Evolutionary conservation across 2,888 invertebrate species (phyloP).

Genomic region (Thumatha senex): DNA sequence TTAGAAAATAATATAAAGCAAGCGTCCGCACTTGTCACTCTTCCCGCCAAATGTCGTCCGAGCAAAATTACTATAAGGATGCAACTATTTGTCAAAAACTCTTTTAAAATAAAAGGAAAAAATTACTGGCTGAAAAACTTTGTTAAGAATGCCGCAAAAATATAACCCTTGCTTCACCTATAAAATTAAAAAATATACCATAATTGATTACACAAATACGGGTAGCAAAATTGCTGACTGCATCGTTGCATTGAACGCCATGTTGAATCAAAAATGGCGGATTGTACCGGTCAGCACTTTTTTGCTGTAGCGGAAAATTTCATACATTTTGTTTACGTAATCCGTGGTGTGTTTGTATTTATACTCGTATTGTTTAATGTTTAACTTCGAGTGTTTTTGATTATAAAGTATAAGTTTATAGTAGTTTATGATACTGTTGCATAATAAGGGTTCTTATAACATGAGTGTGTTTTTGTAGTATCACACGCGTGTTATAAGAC

Average conservation of each 20-base stretch:
- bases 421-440: no score
- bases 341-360: conserved; percentile 28
- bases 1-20: no score
- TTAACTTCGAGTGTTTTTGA: neutral
- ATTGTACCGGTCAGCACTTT: conserved; percentile 64
- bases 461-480: no score
- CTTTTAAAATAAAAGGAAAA: no score
- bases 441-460: no score
- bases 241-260: conserved; percentile 59
- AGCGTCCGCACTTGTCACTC: no score
- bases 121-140: no score
- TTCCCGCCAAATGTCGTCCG: no score
- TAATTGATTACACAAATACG: conserved; percentile 57
- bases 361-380: conserved; percentile 18
- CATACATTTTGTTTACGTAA: conserved; percentile 55
- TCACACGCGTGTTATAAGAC: no score
- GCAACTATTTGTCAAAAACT: no score
- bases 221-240: conserved; percentile 64
- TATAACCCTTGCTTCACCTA: neutral
- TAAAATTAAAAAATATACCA: conserved; percentile 15
- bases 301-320: conserved; percentile 48
- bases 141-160: no score
- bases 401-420: neutral
- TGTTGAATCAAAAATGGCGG: conserved; percentile 71
- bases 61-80: no score